Evolutionary conservation across 2,888 invertebrate genomes (phyloP), one percentile per base, ranked within the genome.

Genomic region (Alentia gelatinosa): DNA sequence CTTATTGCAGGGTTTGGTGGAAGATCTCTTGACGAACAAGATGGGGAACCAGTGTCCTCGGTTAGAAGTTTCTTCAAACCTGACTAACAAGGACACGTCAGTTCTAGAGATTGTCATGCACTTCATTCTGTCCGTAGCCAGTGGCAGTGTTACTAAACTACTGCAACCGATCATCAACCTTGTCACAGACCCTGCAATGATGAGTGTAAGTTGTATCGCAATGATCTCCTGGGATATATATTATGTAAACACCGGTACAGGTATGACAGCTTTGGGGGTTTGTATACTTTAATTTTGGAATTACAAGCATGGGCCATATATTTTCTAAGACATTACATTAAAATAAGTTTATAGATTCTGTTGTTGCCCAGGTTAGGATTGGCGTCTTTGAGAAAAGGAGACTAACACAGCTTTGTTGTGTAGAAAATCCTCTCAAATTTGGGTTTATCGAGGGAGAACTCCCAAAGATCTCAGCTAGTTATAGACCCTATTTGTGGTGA

Each of bases 81-180:
- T 40, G 0, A 26, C 23, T 26, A 33, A 47, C 39, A 15, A 1
- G 19, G 35, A 90, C 4, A 19, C 33, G 42, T 19, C 35, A 26
- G 9, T 90, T 0, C 33, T 40, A 26, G 83, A 74, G n/a, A n/a
- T 90, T 12, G 35, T 90, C 30, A n/a, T 37, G 3, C 90, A 90
- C 79, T 90, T 90, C 83, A 50, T 47, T 9, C 33, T 90, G 19
- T 9, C 74, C 30, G 1, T 79, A 33, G 33, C 75, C 0, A 35
- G 26, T 30, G 1, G 23, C 37, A n/a, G 74, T 56, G 89, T 56
- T 15, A 63, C n/a, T 42, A 37, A 33, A 37, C 63, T 83, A 23
- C 30, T 47, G 5, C 9, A 56, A n/a, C 90, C 68, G 3, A 37
- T 90, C 19, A 23, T 56, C 39, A 40, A n/a, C 89, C 63, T 89